Evolutionary conservation across 2,797 vertebrate species (phyloP), one percentile per base, ranked within the genome.

Genomic region (Arrhamphus sclerolepis): DNA sequence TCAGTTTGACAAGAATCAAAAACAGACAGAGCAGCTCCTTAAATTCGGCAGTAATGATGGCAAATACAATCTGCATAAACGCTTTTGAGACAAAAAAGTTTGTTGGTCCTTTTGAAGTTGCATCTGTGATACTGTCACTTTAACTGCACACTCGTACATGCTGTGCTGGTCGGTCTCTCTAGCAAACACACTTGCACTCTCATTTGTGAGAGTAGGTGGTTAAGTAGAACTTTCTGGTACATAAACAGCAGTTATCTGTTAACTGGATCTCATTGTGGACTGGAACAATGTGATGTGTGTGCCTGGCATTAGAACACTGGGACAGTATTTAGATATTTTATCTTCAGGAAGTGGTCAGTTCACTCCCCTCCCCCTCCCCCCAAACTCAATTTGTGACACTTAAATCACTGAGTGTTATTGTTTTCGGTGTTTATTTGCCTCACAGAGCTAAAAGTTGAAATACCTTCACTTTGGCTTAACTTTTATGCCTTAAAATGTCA

Each of bases 61-160:
- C 34, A 38, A 38, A 38, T 26, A 26, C 13, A 16, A 13, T 38
- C 34, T 38, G 3, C 34, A 16, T 16, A 38, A 38, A 26, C 2
- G 34, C 34, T 3, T 14, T 4, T 14, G 14, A 14, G 34, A 38
- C 34, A 13, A 11, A 38, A 38, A 38, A 38, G 34, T 1, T 38
- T 38, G 11, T 14, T 14, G 34, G 1, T 38, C 34, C 34, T 38
- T 38, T 14, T 14, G 13, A 4, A 11, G 13, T 16, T 14, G 34
- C n/a, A n/a, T n/a, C n/a, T 38, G 34, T 3, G 2, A 14, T 13
- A 4, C 34, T 3, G 8, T 10, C 31, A 34, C 31, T 3, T 10
- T 56, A 68, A 80, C 64, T 24, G 18, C 55, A 17, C 39, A 66
- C 57, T 60, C 18, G 43, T 53, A 54, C 31, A 38, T 18, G 17